Percentiles rank a stretch among this genome's conserved stretches.
Evolutionary conservation across 2,113 vertebrate species (phyloP).

Genomic region (Bothrops jararaca): DNA sequence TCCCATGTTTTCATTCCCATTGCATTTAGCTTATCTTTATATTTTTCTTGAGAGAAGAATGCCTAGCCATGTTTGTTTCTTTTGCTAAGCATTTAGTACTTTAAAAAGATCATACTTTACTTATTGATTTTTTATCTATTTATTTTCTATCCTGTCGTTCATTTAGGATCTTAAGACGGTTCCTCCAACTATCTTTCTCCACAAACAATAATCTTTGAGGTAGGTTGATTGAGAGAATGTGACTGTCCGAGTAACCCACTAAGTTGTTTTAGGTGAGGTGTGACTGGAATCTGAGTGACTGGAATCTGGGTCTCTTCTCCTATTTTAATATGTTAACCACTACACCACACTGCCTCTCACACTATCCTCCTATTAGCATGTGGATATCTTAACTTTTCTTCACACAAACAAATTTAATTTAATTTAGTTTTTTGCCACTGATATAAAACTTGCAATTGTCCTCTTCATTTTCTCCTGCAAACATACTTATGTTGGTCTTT

Average conservation of each 20-base stretch:
- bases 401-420: too few relatives aligned
- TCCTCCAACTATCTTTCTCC: neutral
- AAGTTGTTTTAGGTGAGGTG: neutral
- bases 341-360: too few relatives aligned
- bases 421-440: too few relatives aligned
- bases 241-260: neutral
- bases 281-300: neutral
- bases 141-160: neutral
- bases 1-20: neutral
- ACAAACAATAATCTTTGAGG: neutral
- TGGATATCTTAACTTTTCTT: too few relatives aligned
- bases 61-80: neutral
- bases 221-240: neutral
- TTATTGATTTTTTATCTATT: neutral
- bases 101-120: neutral
- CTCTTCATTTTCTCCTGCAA: too few relatives aligned
- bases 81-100: neutral
- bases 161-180: neutral
- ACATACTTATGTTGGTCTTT: too few relatives aligned
- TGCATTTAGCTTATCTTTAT: neutral
- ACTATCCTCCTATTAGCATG: too few relatives aligned
- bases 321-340: too few relatives aligned
- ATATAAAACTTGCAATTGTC: too few relatives aligned
- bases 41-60: neutral
- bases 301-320: neutral